Evolutionary conservation across 2,113 vertebrate genomes (phyloP).

Genomic region (Anguilla rostrata): DNA sequence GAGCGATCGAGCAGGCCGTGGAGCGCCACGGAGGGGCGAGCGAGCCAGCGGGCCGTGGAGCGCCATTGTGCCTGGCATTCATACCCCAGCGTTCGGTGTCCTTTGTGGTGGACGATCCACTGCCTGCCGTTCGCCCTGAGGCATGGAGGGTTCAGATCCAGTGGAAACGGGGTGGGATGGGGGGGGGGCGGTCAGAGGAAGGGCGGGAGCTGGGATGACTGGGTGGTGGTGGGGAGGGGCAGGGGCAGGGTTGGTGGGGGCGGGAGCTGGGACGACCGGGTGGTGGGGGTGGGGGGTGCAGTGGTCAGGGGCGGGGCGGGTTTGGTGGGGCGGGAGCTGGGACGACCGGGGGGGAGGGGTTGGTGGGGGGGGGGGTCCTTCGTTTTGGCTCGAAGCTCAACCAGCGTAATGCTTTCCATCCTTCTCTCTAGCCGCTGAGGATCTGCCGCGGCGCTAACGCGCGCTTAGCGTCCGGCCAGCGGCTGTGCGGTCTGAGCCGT

Average conservation of each 20-base stretch:
- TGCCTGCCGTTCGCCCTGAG: not conserved
- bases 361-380: not conserved
- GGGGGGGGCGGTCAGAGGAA: not conserved
- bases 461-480: not conserved
- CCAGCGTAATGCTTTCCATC: not conserved
- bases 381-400: not conserved
- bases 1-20: not conserved
- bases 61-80: conserved; percentile 1
- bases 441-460: not conserved
- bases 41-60: not conserved
- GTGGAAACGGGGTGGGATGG: not conserved
- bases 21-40: not conserved
- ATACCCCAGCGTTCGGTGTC: not conserved
- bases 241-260: too few relatives aligned
- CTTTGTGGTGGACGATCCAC: not conserved
- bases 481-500: not conserved
- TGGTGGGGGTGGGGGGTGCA: too few relatives aligned
- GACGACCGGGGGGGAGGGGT: not conserved
- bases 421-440: not conserved
- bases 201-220: too few relatives aligned
- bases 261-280: not conserved
- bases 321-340: not conserved
- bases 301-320: too few relatives aligned
- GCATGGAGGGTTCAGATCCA: not conserved
- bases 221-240: too few relatives aligned